phyloP scores from a whole-genome alignment of 2,888 invertebrate genomes.

The Thymelicus acteon region DNA sequence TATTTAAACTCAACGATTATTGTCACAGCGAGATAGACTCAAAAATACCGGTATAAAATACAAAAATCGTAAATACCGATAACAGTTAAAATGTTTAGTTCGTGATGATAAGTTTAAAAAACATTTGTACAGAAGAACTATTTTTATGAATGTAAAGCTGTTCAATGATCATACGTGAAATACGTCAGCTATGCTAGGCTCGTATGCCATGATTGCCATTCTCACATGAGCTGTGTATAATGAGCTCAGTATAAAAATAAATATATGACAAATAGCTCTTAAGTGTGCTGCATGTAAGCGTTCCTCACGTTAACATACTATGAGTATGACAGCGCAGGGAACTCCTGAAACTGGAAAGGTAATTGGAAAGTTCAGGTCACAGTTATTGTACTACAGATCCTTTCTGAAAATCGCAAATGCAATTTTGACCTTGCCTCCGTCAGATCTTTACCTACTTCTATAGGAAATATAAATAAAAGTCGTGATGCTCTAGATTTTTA shows the following conservation, averaged over 20 bases:
- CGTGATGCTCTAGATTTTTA: neutral
- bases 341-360: too few relatives aligned
- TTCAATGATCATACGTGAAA: neutral
- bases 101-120: too few relatives aligned
- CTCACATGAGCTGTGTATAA: neutral
- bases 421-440: conserved; percentile 1
- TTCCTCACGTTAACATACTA: too few relatives aligned
- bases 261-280: too few relatives aligned
- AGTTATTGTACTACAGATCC: neutral
- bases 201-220: neutral
- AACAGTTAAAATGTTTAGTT: too few relatives aligned
- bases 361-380: neutral
- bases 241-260: neutral
- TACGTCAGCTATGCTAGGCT: too few relatives aligned
- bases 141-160: neutral
- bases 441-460: neutral
- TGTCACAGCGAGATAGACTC: too few relatives aligned
- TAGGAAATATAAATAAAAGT: conserved; percentile 2
- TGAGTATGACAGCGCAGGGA: too few relatives aligned
- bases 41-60: too few relatives aligned
- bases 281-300: too few relatives aligned
- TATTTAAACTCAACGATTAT: too few relatives aligned
- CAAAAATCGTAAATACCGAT: too few relatives aligned
- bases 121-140: neutral
- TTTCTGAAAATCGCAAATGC: neutral